Evolutionary conservation across 1,140 invertebrate species (phyloP), one percentile per base, ranked within the genome.

Genomic region (Drosophila prosaltans): DNA sequence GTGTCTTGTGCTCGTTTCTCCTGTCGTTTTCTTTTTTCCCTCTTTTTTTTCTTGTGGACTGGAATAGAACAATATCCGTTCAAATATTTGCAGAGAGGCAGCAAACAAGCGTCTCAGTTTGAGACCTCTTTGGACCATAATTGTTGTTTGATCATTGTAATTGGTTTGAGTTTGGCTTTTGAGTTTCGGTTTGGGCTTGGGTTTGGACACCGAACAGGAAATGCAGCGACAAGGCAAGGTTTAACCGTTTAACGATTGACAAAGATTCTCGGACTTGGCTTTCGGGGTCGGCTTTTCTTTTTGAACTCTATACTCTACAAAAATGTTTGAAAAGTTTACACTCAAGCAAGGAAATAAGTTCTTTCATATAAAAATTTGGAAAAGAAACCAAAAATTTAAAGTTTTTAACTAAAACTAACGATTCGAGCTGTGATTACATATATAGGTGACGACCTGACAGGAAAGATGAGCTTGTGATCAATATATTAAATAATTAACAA

Each of bases 101-200:
- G 65, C 76, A 76, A 51, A 80, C 80, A 78, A 78, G 68, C 69
- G 59, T 72, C 64, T 26, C 45, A 51, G 45, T 51, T 51, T 24
- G 45, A 51, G 45, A 51, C 45, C 40, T 43, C 41, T 66, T 24
- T 54, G 65, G 43, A 60, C 61, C 85, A 85, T 90, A 90, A 90
- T 90, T 90, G 85, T 90, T 90, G 85, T 90, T 90, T 90, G 85
- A 90, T 90, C 85, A 66, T 90, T 90, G 85, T 90, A 90, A 90
- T 90, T 90, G 85, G 85, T 90, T 90, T 90, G 61, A 30, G 62
- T 59, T 45, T 41, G 60, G 11, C n/a, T 43, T 63, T 66, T 66
- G 69, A 30, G 63, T 70, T 57, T 80, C 3, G 16, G 63, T 41
- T 30, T 63, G 28, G 4, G 39, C 9, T 57, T 65, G 72, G 32